A percentile compares a stretch with the other conserved stretches of the same genome.
Conservation (phyloP, 1,140 invertebrate species). For the Papilio helenus region DNA sequence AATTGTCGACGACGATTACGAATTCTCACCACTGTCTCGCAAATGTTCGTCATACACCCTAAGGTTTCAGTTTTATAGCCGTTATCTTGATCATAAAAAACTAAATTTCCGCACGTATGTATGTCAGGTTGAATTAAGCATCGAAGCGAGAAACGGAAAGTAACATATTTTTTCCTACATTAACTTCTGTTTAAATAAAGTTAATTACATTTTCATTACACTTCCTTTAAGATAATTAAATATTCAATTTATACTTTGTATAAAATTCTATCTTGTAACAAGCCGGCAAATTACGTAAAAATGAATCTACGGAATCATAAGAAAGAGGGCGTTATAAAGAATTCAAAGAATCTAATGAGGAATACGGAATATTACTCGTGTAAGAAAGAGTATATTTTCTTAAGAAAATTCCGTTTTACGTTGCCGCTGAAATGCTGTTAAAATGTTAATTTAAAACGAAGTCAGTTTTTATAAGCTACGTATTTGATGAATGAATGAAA, state of each 20-base stretch:
- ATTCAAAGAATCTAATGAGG: constrained; percentile 8
- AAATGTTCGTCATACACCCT: too few relatives aligned
- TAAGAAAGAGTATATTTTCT: background rate
- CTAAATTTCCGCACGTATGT: too few relatives aligned
- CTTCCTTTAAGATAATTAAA: too few relatives aligned
- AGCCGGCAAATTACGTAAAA: background rate
- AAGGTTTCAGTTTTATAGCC: too few relatives aligned
- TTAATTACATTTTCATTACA: too few relatives aligned
- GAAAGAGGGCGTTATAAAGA: background rate
- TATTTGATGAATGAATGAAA: constrained; percentile 6
- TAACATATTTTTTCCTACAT: too few relatives aligned
- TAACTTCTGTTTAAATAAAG: too few relatives aligned
- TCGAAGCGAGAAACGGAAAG: too few relatives aligned
- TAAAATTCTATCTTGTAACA: background rate
- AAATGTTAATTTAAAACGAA: constrained; percentile 15
- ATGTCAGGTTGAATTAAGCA: too few relatives aligned
- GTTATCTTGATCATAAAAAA: too few relatives aligned
- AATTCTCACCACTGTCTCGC: too few relatives aligned
- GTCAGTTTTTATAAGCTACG: background rate
- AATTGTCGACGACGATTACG: too few relatives aligned
- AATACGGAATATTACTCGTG: constrained; percentile 1
- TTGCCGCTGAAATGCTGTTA: background rate
- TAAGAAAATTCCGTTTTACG: background rate
- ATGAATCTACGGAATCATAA: background rate
- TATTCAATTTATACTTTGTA: background rate